Conservation (phyloP, 2,888 invertebrate genomes). For the Meandrusa payeni region DNA sequence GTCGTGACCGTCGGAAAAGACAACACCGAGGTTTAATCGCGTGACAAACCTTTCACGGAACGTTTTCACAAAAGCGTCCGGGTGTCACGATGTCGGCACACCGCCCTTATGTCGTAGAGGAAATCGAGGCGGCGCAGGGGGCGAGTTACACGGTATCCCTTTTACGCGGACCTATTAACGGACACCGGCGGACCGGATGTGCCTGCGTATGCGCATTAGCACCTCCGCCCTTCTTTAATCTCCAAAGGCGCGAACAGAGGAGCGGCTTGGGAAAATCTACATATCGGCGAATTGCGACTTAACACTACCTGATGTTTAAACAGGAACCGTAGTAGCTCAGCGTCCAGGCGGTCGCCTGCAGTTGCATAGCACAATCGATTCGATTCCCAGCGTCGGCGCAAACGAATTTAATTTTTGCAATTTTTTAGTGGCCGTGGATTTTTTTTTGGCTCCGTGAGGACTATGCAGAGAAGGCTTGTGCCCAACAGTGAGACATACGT, state of each 20-base stretch:
- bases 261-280: conserved; percentile 50
- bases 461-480: no score
- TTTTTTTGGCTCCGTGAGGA: no score
- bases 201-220: conserved; percentile 72
- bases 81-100: conserved; percentile 49
- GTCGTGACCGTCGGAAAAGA: conserved; percentile 44
- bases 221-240: conserved; percentile 74
- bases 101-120: conserved; percentile 57
- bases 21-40: conserved; percentile 51
- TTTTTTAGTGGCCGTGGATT: no score
- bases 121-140: conserved; percentile 53
- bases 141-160: conserved; percentile 76
- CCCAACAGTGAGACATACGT: no score
- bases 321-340: no score
- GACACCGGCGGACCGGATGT: conserved; percentile 74
- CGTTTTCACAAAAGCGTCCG: conserved; percentile 47
- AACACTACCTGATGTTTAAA: no score
- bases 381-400: no score
- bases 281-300: conserved; percentile 44
- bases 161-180: conserved; percentile 79
- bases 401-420: no score
- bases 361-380: no score
- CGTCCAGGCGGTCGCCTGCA: no score
- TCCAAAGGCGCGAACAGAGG: conserved; percentile 57
- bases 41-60: conserved; percentile 46